Base-by-base conservation (phyloP, 2,113 vertebrate species). In the Scolopax mira region DNA sequence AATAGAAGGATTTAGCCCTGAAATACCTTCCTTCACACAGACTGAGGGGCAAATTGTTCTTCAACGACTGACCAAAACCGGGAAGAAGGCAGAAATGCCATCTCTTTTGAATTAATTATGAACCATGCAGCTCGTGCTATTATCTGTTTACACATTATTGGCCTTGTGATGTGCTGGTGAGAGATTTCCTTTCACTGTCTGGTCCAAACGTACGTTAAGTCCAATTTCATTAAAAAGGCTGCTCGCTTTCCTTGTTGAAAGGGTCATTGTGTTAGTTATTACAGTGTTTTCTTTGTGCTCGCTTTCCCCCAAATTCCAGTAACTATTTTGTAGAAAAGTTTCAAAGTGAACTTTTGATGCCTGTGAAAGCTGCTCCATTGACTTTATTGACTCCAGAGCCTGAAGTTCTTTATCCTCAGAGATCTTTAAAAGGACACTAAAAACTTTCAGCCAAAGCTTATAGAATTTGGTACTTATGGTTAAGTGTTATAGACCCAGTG, bases 201-300 rank as follows among this genome's bases (percentile, higher is more conserved):
- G 95, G 52, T 93, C 64, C 84, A 91, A 93, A 91, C 2, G 11
- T 79, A 81, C 46, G 41, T 72, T 55, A 88, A 89, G 96, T 89
- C 93, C 94, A 91, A 73, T 91, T 95, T 94, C 91, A 78, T 90
- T 91, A 78, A 89, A 77, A 62, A 79, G 84, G 41, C 95, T 77
- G 92, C 89, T 95, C 9, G 30, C 89, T 89, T 70, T 81, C 84
- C 92, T 52, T 21, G 57, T 69, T 96, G 90, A 96, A 97, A 95
- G 94, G 83, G 90, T 95, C 93, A 95, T 95, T 97, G 96, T 96
- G 88, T 84, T 39, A 25, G 82, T 93, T 96, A 89, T 95, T 96
- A 95, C 94, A 96, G 92, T 92, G 93, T 96, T 95, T 90, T 69
- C 94, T 96, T 96, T 96, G 92, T 96, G 79, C 85, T 96, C 25